These are phyloP conservation scores for Halictus quadricinctus DNA, from an alignment of 2,888 invertebrate genomes.

Conservation along the genomic window DNA sequence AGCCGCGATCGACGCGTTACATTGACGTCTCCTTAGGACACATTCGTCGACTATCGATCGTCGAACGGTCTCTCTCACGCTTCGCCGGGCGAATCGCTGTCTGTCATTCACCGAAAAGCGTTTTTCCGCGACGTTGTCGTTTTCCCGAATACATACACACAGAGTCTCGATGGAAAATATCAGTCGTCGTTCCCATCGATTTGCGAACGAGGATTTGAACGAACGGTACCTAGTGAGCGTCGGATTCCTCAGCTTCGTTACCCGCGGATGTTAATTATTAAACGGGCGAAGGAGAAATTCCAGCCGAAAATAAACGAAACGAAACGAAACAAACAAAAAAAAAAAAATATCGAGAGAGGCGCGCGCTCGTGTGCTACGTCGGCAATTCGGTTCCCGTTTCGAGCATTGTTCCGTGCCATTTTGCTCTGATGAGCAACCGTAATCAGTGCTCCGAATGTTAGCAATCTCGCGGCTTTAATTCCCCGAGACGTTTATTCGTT, in stretches of 20 bases:
- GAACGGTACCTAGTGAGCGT: not conserved
- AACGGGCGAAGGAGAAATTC: not conserved
- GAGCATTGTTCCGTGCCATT: constrained; percentile 2
- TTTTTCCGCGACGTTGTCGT: not conserved
- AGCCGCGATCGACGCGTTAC: not conserved
- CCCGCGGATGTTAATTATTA: constrained; percentile 1
- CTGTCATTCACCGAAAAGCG: not conserved
- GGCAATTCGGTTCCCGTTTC: constrained; percentile 8
- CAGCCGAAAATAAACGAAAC: not conserved
- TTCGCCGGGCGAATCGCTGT: not conserved
- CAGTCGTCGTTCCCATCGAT: not conserved
- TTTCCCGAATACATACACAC: not conserved
- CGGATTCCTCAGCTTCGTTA: not conserved
- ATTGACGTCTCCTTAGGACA: not conserved
- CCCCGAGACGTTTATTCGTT: not conserved
- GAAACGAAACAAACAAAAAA: not conserved
- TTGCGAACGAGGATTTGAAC: not conserved
- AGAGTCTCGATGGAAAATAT: not conserved
- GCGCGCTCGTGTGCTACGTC: not conserved
- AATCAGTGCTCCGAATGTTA: constrained; percentile 9
- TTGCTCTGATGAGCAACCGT: not conserved
- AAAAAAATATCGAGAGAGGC: not conserved
- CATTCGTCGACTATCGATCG: not conserved
- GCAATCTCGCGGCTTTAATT: not conserved
- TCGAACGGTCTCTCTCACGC: not conserved